Conservation (phyloP, 92 coral and sea anemone genomes). For the Siderastrea radians region DNA sequence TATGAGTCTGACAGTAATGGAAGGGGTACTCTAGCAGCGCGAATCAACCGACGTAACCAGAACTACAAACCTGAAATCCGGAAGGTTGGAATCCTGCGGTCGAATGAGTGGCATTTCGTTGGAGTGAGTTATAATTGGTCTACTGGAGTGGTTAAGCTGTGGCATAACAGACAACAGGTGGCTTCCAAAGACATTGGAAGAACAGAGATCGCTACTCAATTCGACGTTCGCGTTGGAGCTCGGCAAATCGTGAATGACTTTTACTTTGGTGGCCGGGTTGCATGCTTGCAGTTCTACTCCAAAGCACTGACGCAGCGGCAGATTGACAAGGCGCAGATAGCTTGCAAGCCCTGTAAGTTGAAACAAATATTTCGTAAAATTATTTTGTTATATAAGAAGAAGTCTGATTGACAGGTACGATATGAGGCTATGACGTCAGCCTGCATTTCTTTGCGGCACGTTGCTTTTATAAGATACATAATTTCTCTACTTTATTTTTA, state of each 20-base stretch:
- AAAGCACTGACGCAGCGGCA: slow-evolving; percentile 23
- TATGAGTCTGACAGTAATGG: background rate
- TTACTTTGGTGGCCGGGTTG: slow-evolving; percentile 34
- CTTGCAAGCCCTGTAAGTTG: slow-evolving; percentile 67
- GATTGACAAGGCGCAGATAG: slow-evolving; percentile 39
- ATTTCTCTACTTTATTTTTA: no score
- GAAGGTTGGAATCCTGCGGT: background rate
- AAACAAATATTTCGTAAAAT: no score
- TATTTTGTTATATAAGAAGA: no score
- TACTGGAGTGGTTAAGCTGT: slow-evolving; percentile 24
- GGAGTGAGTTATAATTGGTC: slow-evolving; percentile 31
- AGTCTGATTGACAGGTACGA: no score
- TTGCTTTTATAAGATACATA: no score
- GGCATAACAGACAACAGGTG: slow-evolving; percentile 36
- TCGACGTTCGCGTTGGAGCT: slow-evolving; percentile 52
- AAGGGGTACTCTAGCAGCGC: slow-evolving; percentile 17
- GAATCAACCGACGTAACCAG: slow-evolving; percentile 26
- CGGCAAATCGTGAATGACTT: background rate
- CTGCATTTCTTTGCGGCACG: no score
- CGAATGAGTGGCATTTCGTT: slow-evolving; percentile 42
- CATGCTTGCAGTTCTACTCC: slow-evolving; percentile 52
- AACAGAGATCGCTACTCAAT: slow-evolving; percentile 44
- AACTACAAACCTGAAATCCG: background rate
- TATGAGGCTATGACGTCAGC: no score
- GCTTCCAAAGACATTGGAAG: background rate